phyloP scores from a whole-genome alignment of 2,797 vertebrate species.

The Bradypus variegatus region DNA sequence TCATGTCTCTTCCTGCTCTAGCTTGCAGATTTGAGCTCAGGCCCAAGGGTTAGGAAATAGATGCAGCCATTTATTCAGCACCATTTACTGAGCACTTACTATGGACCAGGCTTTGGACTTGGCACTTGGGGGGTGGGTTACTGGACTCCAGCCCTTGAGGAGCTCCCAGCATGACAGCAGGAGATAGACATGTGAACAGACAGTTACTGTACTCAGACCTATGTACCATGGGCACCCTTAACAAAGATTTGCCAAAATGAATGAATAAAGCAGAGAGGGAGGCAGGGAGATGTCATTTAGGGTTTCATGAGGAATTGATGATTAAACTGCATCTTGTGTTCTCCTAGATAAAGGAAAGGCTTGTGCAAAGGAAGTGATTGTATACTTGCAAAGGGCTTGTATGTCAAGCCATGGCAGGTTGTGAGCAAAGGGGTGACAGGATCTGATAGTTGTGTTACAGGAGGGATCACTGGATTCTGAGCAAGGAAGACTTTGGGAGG shows the following conservation, averaged over 20 bases:
- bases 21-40: neutral
- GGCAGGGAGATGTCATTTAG: neutral
- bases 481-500: neutral
- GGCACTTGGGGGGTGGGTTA: neutral
- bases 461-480: neutral
- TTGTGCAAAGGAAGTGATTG: neutral
- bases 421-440: neutral
- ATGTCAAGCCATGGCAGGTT: neutral
- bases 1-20: neutral
- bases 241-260: neutral
- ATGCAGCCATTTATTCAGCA: neutral
- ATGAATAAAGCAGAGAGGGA: neutral
- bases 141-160: neutral
- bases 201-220: neutral
- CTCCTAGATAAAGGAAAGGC: neutral
- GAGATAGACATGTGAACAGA: neutral
- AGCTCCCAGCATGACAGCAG: neutral
- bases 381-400: neutral
- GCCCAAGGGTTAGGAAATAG: neutral
- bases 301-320: neutral
- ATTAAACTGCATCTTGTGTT: neutral
- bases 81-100: neutral
- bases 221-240: neutral
- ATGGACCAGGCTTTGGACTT: neutral
- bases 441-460: neutral